Conservation (phyloP, 2,888 invertebrate species). For the Latheticus oryzae region DNA sequence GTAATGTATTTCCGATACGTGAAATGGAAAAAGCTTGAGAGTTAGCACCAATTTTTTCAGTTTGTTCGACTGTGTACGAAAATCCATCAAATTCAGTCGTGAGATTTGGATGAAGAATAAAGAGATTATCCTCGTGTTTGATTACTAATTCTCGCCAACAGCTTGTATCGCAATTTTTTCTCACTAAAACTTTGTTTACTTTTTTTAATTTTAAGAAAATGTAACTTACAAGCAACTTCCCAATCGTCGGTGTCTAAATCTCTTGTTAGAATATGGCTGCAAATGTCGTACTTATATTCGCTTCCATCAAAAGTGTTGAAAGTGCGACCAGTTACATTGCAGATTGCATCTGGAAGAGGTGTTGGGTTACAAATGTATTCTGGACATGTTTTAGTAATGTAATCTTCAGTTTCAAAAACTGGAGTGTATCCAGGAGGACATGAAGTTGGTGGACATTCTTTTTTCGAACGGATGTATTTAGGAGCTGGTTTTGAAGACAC, state of each 20-base stretch:
- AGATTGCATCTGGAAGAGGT: slow-evolving; percentile 73
- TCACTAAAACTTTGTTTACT: slow-evolving; percentile 66
- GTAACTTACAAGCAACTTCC: slow-evolving; percentile 78
- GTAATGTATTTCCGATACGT: slow-evolving; percentile 75
- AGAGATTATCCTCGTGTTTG: slow-evolving; percentile 70
- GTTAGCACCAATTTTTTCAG: slow-evolving; percentile 71
- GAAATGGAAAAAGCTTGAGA: slow-evolving; percentile 75
- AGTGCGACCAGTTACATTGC: slow-evolving; percentile 80
- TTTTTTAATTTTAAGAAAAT: slow-evolving; percentile 64
- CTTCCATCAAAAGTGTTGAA: slow-evolving; percentile 84
- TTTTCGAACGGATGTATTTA: slow-evolving; percentile 50
- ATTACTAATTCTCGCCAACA: slow-evolving; percentile 75
- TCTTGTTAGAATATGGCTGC: slow-evolving; percentile 81
- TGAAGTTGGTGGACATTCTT: slow-evolving; percentile 60
- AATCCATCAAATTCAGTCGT: slow-evolving; percentile 77
- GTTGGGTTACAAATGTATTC: slow-evolving; percentile 76
- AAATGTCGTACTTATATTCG: slow-evolving; percentile 83
- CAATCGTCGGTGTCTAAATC: slow-evolving; percentile 77
- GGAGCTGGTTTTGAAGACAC: slow-evolving; percentile 67
- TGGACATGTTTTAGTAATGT: slow-evolving; percentile 52
- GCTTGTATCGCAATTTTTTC: slow-evolving; percentile 71
- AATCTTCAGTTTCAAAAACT: slow-evolving; percentile 47
- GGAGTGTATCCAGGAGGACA: slow-evolving; percentile 67
- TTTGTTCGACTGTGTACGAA: slow-evolving; percentile 71
- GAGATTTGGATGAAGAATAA: slow-evolving; percentile 73